Base-by-base conservation (phyloP, 2,113 vertebrate species). In the Thryonomys swinderianus region DNA sequence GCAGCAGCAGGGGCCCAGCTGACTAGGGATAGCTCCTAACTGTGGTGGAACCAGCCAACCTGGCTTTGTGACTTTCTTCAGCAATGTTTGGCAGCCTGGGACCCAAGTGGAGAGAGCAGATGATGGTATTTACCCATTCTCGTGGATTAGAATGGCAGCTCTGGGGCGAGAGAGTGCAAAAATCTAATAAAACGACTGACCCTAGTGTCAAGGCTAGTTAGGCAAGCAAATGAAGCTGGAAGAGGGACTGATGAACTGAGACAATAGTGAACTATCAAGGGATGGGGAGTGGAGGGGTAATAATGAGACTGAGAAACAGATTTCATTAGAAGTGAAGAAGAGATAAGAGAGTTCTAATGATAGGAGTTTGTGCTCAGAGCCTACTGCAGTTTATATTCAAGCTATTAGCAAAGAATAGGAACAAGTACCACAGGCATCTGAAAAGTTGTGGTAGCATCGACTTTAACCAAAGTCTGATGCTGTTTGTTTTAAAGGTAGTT, bases 151-250 rank as follows among this genome's bases (percentile, higher is more conserved):
- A 96, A 94, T 1, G n/a, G 94, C 94, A 95, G 96, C 93, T 96
- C 95, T 94, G 81, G 80, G 83, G 93, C 83, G 93, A 91, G 57
- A 85, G 82, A 96, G 80, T 95, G 83, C 95, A 74, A 93, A 96
- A 97, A 94, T 91, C 94, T 94, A 97, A 97, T 97, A 96, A 97
- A 97, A 76, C 84, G 80, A 42, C 86, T 95, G 97, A 97, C 96
- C 96, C 69, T 71, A 42, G 93, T 91, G 94, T 96, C 94, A 97
- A 96, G 97, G 94, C 96, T 97, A 93, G 94, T 97, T 97, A 97
- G 91, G 96, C 93, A 90, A 90, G 95, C 80, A 97, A 97, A 97
- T 97, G 97, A 97, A 93, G 91, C 96, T 93, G 91, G 96, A 95
- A 95, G 53, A 96, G 59, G 59, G 80, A 64, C 64, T 96, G 97